Conservation (phyloP, 2,888 invertebrate species). For the Lasioglossum malachurum region DNA sequence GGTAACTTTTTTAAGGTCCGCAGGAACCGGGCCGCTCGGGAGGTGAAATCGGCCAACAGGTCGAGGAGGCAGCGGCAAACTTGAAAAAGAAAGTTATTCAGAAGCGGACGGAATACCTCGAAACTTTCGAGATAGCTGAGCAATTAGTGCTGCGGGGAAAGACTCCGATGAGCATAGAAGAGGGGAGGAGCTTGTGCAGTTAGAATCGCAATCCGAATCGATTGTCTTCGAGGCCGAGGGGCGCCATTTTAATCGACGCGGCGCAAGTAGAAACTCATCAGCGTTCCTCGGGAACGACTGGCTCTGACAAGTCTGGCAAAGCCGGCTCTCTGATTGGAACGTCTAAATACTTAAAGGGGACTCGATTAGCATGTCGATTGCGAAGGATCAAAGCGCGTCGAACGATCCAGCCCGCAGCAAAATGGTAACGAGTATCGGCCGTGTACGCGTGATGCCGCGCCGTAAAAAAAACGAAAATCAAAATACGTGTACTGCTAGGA, state of each 20-base stretch:
- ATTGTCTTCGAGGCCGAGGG: background rate
- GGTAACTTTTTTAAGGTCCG: background rate
- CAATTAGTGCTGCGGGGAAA: background rate
- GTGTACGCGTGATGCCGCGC: background rate
- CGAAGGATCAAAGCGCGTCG: background rate
- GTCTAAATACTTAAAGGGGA: background rate
- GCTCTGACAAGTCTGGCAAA: background rate
- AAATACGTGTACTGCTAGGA: too few relatives aligned
- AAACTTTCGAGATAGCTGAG: background rate
- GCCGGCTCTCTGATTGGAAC: background rate
- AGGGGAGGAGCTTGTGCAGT: background rate
- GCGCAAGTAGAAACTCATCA: background rate
- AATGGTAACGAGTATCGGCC: background rate
- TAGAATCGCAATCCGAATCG: background rate
- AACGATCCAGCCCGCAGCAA: background rate
- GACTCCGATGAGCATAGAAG: background rate
- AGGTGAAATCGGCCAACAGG: background rate
- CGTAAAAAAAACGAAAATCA: too few relatives aligned
- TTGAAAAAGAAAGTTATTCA: constrained; percentile 1
- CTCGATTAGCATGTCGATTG: background rate
- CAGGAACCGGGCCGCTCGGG: background rate
- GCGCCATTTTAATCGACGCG: constrained; percentile 4
- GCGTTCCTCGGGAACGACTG: background rate
- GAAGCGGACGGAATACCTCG: background rate
- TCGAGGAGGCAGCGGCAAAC: background rate